Conservation (phyloP, 1,140 invertebrate species). For the Cotesia glomerata region DNA sequence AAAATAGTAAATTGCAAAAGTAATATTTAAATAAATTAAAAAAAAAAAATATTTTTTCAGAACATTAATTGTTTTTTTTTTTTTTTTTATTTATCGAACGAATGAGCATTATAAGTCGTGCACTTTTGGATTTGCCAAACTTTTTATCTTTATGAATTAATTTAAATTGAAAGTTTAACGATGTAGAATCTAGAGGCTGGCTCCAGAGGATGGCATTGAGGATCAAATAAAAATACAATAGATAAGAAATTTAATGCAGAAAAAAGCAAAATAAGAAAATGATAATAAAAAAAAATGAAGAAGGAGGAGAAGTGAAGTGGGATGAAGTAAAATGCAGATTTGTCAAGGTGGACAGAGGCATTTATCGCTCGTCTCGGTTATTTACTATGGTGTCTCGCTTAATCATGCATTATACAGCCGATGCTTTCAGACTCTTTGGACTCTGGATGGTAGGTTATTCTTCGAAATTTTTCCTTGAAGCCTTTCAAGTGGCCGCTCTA, state of each 20-base stretch:
- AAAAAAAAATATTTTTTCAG: too few relatives aligned
- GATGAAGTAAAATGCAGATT: conserved; percentile 21
- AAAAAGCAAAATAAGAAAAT: conserved; percentile 1
- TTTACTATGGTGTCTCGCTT: conserved; percentile 33
- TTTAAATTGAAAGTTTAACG: too few relatives aligned
- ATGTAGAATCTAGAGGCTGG: too few relatives aligned
- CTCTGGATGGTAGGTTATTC: conserved; percentile 25
- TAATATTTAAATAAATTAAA: too few relatives aligned
- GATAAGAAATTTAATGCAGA: conserved; percentile 1
- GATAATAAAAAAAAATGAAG: not conserved
- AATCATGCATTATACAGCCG: conserved; percentile 35
- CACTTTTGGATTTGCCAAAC: too few relatives aligned
- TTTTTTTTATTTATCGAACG: too few relatives aligned
- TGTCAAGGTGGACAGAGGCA: conserved; percentile 27
- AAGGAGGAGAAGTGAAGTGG: not conserved
- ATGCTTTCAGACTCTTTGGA: conserved; percentile 30
- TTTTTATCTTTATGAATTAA: not conserved
- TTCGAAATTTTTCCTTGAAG: conserved; percentile 35
- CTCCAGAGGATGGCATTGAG: not conserved
- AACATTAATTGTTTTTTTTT: too few relatives aligned
- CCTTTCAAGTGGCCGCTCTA: conserved; percentile 34
- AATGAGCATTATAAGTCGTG: too few relatives aligned
- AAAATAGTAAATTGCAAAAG: too few relatives aligned
- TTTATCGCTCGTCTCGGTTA: conserved; percentile 32
- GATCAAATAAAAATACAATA: conserved; percentile 1